phyloP scores from a whole-genome alignment of 2,113 vertebrate genomes.

The Colinus virginianus region DNA sequence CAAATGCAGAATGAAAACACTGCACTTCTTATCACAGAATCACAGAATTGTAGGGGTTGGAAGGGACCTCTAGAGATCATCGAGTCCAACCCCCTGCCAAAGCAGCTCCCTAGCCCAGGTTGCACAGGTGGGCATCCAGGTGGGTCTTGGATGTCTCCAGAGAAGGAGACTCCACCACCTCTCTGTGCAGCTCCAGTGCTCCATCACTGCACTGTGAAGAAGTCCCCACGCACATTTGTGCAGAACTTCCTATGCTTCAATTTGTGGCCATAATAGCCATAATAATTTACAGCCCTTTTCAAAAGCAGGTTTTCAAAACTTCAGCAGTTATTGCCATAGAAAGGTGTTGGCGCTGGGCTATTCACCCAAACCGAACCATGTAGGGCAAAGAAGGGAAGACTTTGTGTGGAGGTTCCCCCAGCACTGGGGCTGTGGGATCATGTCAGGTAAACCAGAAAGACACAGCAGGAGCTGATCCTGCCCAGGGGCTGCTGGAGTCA shows the following conservation, averaged over 20 bases:
- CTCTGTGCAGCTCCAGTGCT: too few relatives aligned
- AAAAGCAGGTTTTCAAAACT: not conserved
- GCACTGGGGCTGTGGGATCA: accelerated
- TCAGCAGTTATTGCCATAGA: not conserved
- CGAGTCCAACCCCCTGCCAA: too few relatives aligned
- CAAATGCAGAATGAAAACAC: not conserved
- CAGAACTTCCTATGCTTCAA: too few relatives aligned
- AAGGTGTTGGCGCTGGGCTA: accelerated
- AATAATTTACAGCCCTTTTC: not conserved
- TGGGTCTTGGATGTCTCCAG: too few relatives aligned
- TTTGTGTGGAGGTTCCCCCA: accelerated
- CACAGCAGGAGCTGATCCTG: not conserved
- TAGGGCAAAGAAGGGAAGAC: accelerated
- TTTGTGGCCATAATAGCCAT: too few relatives aligned
- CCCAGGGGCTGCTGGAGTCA: not conserved
- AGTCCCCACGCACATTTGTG: too few relatives aligned
- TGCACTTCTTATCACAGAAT: not conserved
- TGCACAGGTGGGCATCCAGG: too few relatives aligned
- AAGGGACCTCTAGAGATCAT: too few relatives aligned
- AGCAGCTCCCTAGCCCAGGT: too few relatives aligned
- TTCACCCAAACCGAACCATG: accelerated
- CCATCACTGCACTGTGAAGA: too few relatives aligned
- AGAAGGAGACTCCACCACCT: too few relatives aligned
- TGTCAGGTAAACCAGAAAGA: not conserved
- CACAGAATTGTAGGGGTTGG: too few relatives aligned